A percentile compares a stretch with the other conserved stretches of the same genome.
Conservation (phyloP, 2,888 invertebrate genomes). For the Agrochola circellaris region DNA sequence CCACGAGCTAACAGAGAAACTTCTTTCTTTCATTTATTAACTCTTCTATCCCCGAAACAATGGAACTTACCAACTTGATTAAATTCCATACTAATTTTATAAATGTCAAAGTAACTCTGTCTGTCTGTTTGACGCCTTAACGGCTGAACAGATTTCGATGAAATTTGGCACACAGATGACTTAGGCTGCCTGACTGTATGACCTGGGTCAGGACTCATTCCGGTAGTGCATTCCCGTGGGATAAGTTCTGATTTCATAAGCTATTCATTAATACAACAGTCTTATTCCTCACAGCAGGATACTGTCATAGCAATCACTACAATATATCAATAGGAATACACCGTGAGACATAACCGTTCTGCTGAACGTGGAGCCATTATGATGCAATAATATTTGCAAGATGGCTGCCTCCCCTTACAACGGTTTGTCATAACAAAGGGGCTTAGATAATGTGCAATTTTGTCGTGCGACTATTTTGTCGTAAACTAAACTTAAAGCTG, state of each 20-base stretch:
- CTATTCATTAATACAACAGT: not conserved
- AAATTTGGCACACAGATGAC: not conserved
- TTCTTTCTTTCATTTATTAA: not conserved
- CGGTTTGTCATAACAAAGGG: slow-evolving; percentile 68
- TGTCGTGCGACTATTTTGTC: slow-evolving; percentile 47
- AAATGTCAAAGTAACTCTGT: not conserved
- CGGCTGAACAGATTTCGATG: not conserved
- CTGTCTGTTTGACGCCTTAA: not conserved
- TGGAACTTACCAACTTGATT: not conserved
- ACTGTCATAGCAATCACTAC: slow-evolving; percentile 16
- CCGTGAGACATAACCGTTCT: slow-evolving; percentile 66
- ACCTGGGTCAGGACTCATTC: not conserved
- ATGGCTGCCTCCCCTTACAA: slow-evolving; percentile 66
- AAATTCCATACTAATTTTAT: not conserved
- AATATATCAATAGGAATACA: slow-evolving; percentile 65
- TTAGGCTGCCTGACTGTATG: not conserved
- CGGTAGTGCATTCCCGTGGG: not conserved
- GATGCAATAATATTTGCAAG: slow-evolving; percentile 76
- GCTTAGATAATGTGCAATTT: slow-evolving; percentile 29
- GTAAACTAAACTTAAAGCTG: not conserved
- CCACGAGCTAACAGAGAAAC: not conserved
- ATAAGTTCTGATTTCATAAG: not conserved
- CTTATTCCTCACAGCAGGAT: not conserved
- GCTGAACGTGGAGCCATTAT: slow-evolving; percentile 66
- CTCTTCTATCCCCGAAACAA: not conserved